Base-by-base conservation (phyloP, 30 jellyfish, hydroid and myxozoan genomes). In the Euphysa ruthae region DNA sequence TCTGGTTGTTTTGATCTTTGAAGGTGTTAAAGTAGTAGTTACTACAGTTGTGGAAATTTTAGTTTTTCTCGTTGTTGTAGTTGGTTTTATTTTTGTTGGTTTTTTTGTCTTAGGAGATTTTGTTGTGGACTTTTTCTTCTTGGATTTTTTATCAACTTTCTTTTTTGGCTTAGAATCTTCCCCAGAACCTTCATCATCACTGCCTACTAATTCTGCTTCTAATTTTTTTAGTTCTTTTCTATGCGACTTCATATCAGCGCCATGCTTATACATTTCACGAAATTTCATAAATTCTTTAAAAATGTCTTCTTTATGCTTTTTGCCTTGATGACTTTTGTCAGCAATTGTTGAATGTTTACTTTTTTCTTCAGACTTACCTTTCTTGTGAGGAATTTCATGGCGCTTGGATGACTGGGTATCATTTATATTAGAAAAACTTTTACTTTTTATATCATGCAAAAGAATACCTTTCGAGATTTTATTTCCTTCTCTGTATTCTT, bases 101-200 rank as follows among this genome's bases (percentile, higher is more conserved):
- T 23, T 26, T 0, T 63, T 69, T 21, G 81, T 24, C 4, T 16
- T 29, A 1, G 29, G 43, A 21, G 73, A 26, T 44, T 58, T 44
- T 26, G 71, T 33, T 31, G 81, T 30, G 32, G 79, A 30, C 69
- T 66, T 63, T 1, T 49, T 70, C n/a, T 34, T 70, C 1, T 4
- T 70, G 28, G 68, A 6, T 68, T 43, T 22, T 51, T 20, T 50
- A 28, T 56, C 54, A 6, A 29, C 29, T 4, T 6, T 2, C 4
- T 30, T 70, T 1, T 18, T 54, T 10, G 61, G 19, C n/a, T 20
- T 23, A 23, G 21, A 16, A 22, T n/a, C 54, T 1, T 63, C 63
- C 21, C 77, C 77, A 63, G 77, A 63, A 15, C 70, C 74, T 30
- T 38, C 77, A 32, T 63, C 77, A 32, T 42, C 77, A 4, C 66